phyloP scores from a whole-genome alignment of 2,888 invertebrate genomes.

The Andrena bucephala region DNA sequence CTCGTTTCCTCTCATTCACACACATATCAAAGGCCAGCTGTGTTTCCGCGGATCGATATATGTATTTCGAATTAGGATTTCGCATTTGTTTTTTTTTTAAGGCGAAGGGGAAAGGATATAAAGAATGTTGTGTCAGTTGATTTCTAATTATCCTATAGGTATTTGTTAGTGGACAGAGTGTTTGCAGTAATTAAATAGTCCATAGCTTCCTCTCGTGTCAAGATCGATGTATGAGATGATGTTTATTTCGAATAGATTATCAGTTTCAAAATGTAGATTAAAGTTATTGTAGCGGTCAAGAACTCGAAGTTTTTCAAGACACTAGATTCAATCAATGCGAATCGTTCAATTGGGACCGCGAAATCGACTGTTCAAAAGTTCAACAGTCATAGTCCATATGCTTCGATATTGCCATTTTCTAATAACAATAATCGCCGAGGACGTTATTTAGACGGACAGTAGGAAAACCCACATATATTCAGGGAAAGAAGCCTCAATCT shows the following conservation, averaged over 20 bases:
- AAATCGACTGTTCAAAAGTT: constrained; percentile 5
- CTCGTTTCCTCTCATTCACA: no score
- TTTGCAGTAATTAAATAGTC: background rate
- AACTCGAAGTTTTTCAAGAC: background rate
- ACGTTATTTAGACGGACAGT: background rate
- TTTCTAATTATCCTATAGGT: no score
- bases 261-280: constrained; percentile 1
- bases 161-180: background rate
- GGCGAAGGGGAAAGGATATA: no score
- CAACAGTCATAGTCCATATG: background rate
- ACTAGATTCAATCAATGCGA: background rate
- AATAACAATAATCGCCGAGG: background rate
- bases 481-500: no score
- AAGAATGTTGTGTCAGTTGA: no score
- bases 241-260: background rate
- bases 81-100: no score
- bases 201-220: background rate
- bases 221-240: background rate
- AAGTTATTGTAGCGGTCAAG: constrained; percentile 21
- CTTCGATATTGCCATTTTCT: background rate
- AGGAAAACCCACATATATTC: background rate
- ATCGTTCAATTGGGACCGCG: background rate
- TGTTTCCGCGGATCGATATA: no score
- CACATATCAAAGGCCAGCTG: no score
- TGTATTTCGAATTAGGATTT: no score